These are phyloP conservation scores for Epiblema foenella DNA, from an alignment of 2,888 invertebrate species.

Conservation along the genomic window DNA sequence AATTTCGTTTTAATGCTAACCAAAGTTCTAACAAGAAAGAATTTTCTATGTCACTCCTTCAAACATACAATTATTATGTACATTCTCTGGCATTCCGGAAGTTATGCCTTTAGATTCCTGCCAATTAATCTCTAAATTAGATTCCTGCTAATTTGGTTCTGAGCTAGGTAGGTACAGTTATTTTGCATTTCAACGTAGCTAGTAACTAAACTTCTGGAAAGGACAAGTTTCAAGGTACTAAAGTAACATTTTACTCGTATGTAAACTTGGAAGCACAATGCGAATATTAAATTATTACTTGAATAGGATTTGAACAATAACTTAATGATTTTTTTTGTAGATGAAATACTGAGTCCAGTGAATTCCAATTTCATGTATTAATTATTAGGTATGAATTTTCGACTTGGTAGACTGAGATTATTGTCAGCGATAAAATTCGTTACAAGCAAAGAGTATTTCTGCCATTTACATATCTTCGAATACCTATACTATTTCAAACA, in stretches of 20 bases:
- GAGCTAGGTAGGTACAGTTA: background rate
- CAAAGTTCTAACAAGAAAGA: background rate
- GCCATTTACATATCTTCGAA: too few species aligned
- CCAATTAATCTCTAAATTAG: too few species aligned
- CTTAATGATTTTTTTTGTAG: background rate
- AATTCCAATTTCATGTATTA: background rate
- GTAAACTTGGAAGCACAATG: background rate
- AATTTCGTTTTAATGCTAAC: background rate
- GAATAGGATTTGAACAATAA: background rate
- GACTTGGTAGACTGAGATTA: too few species aligned
- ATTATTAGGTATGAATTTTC: too few species aligned
- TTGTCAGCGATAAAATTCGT: too few species aligned
- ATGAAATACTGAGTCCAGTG: background rate
- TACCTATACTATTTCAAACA: too few species aligned
- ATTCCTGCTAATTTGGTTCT: background rate
- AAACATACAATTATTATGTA: too few species aligned
- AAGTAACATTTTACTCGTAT: background rate
- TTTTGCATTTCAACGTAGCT: constrained; percentile 1
- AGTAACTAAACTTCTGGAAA: background rate
- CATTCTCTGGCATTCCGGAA: too few species aligned
- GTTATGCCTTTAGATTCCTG: too few species aligned
- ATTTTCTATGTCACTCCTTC: too few species aligned
- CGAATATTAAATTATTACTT: background rate
- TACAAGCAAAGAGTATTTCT: too few species aligned
- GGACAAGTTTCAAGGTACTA: background rate